Conservation (phyloP, 2,888 invertebrate genomes). For the Trichopria drosophilae region DNA sequence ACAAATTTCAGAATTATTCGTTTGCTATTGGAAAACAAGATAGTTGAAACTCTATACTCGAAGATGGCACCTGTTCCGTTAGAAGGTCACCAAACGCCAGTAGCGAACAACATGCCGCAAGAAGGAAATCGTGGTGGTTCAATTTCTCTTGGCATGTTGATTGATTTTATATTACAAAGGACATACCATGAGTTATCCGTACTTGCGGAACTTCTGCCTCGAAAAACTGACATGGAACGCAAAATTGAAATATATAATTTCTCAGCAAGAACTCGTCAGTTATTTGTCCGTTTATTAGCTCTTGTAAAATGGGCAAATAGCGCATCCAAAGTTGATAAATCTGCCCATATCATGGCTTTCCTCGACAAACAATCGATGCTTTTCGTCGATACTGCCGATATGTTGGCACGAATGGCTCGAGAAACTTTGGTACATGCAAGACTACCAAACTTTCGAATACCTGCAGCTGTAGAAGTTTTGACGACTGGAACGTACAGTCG, state of each 20-base stretch:
- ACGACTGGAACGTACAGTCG: conserved; percentile 95
- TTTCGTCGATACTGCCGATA: conserved; percentile 97
- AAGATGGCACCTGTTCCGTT: conserved; percentile 70
- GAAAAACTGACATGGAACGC: conserved; percentile 97
- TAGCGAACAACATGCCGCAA: conserved; percentile 64
- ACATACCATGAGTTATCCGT: conserved; percentile 97
- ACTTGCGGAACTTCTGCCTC: conserved; percentile 93
- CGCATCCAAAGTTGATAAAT: conserved; percentile 97
- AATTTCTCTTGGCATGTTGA: conserved; percentile 86
- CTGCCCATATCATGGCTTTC: conserved; percentile 92
- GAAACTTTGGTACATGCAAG: conserved; percentile 95
- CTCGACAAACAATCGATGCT: conserved; percentile 94
- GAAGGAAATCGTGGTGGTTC: conserved; percentile 76
- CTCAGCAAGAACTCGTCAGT: conserved; percentile 89
- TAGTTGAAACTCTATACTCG: no score
- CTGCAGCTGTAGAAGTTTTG: conserved; percentile 96
- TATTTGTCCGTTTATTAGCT: conserved; percentile 92
- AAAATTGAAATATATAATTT: conserved; percentile 98
- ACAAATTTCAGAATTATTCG: no score
- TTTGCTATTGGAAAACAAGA: no score
- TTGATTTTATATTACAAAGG: conserved; percentile 96
- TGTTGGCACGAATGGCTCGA: conserved; percentile 89
- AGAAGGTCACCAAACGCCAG: conserved; percentile 71
- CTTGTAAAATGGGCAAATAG: conserved; percentile 99
- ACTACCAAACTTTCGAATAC: conserved; percentile 95